A percentile compares a stretch with the other conserved stretches of the same genome.
Evolutionary conservation across 2,797 vertebrate species (phyloP).

Genomic region (Coregonus suidteri): DNA sequence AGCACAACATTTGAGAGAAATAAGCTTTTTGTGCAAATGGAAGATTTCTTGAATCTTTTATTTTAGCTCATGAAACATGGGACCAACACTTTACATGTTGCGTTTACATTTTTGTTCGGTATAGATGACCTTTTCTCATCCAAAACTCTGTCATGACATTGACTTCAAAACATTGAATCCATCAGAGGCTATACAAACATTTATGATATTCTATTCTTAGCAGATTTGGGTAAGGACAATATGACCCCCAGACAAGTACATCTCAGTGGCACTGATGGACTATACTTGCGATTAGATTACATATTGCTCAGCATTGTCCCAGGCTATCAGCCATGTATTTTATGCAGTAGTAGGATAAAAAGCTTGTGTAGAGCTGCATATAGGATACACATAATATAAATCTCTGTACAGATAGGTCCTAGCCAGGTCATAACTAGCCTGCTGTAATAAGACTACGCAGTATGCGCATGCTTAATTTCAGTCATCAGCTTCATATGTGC

Average conservation of each 20-base stretch:
- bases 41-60: too few relatives aligned
- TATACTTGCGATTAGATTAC: background rate
- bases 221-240: background rate
- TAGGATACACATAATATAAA: background rate
- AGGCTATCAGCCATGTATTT: background rate
- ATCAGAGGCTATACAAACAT: background rate
- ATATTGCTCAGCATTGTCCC: background rate
- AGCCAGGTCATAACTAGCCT: conserved; percentile 13
- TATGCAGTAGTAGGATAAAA: background rate
- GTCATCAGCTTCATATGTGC: conserved; percentile 3
- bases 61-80: too few relatives aligned
- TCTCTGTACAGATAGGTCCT: background rate
- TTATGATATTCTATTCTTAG: background rate
- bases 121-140: background rate
- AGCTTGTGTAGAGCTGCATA: background rate
- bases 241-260: background rate
- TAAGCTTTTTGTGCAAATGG: too few relatives aligned
- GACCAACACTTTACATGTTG: too few relatives aligned
- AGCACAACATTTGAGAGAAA: too few relatives aligned
- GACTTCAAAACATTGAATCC: background rate
- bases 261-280: conserved; percentile 2
- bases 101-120: too few relatives aligned
- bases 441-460: conserved; percentile 29
- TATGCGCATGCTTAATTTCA: background rate
- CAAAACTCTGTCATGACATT: background rate